Conservation (phyloP, 2,888 invertebrate genomes). For the Saturnia japonica region DNA sequence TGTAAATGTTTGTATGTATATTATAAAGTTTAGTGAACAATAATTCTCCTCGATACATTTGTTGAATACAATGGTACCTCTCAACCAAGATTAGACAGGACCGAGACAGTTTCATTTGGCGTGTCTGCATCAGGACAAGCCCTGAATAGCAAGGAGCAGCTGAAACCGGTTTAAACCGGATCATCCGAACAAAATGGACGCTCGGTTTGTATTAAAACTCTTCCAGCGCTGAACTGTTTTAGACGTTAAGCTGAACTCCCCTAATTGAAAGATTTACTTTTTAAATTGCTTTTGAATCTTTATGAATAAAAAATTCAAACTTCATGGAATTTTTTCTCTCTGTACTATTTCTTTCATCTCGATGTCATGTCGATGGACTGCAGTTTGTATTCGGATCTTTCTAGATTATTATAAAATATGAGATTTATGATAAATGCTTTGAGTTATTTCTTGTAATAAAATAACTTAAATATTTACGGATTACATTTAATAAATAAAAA, state of each 20-base stretch:
- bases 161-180: conserved; percentile 44
- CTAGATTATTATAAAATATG: not conserved
- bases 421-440: not conserved
- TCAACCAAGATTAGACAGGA: conserved; percentile 47
- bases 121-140: conserved; percentile 48
- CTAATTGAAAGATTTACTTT: conserved; percentile 29
- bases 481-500: not conserved
- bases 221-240: conserved; percentile 36
- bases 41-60: not conserved
- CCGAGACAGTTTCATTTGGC: conserved; percentile 58
- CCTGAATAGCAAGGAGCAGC: conserved; percentile 54
- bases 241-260: conserved; percentile 30
- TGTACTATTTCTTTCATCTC: not conserved
- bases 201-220: conserved; percentile 43
- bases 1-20: too few relatives aligned
- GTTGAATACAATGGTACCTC: conserved; percentile 32
- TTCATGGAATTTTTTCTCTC: not conserved
- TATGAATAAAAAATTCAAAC: not conserved
- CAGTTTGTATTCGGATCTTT: not conserved
- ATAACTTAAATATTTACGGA: not conserved
- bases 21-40: too few relatives aligned
- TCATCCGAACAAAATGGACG: conserved; percentile 46
- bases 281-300: conserved; percentile 16
- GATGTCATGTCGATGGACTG: not conserved
- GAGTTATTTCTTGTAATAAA: not conserved